Conservation (phyloP, 2,113 vertebrate genomes). For the Dissostichus mawsoni region DNA sequence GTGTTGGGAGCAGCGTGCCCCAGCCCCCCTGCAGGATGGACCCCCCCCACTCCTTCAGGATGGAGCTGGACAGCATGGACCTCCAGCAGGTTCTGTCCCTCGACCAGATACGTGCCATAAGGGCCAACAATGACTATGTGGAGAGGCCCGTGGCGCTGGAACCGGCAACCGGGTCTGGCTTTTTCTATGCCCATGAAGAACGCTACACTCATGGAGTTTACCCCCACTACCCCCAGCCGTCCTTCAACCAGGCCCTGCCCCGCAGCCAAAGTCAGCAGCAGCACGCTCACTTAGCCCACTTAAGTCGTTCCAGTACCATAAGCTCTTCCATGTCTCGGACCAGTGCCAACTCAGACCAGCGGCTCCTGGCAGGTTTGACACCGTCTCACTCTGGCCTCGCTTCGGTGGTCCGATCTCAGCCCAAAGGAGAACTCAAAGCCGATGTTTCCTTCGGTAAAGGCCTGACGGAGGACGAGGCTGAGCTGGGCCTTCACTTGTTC, state of each 20-base stretch:
- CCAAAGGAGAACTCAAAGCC: constrained; percentile 87
- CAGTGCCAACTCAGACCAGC: constrained; percentile 94
- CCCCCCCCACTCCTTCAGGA: constrained; percentile 79
- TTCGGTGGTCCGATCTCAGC: constrained; percentile 88
- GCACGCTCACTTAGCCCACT: constrained; percentile 85
- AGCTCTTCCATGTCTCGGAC: constrained; percentile 95
- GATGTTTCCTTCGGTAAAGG: constrained; percentile 86
- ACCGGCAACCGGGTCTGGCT: constrained; percentile 83
- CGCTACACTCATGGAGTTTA: constrained; percentile 71
- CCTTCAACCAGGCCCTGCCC: constrained; percentile 75
- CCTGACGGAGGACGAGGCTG: constrained; percentile 70
- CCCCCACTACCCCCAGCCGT: constrained; percentile 75
- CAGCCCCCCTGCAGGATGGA: constrained; percentile 74
- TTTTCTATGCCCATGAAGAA: constrained; percentile 85
- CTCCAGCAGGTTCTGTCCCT: constrained; percentile 92
- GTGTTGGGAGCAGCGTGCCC: constrained; percentile 63
- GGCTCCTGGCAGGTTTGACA: constrained; percentile 90
- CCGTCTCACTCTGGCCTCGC: constrained; percentile 89
- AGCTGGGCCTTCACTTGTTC: constrained; percentile 86
- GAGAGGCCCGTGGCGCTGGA: constrained; percentile 88
- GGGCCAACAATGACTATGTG: constrained; percentile 97
- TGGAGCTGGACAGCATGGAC: constrained; percentile 88
- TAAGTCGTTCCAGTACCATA: constrained; percentile 96
- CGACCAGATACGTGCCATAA: constrained; percentile 93
- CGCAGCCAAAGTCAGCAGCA: constrained; percentile 92